These are phyloP conservation scores for Cephalopachus bancanus DNA, from an alignment of 2,797 vertebrate species.

Conservation along the genomic window DNA sequence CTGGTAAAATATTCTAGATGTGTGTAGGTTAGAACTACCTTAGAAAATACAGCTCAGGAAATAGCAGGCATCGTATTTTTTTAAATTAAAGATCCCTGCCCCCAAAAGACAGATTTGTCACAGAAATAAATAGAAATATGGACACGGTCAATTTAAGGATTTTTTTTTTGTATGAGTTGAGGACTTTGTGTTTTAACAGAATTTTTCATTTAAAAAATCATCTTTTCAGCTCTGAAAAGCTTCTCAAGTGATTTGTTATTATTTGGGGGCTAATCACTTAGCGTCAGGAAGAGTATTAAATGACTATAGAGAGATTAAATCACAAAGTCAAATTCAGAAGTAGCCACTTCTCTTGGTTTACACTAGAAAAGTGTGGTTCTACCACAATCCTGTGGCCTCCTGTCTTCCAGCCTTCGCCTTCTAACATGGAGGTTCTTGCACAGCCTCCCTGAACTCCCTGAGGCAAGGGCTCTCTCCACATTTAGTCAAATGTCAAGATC, in stretches of 20 bases:
- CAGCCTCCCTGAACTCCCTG: fast-evolving
- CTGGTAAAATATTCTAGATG: slow-evolving; percentile 43
- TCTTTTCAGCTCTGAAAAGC: slow-evolving; percentile 72
- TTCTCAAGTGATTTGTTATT: slow-evolving; percentile 46
- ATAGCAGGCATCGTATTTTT: slow-evolving; percentile 43
- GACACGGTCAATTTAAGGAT: slow-evolving; percentile 50
- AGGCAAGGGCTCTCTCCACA: not conserved
- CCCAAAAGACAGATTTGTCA: slow-evolving; percentile 53
- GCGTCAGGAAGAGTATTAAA: slow-evolving; percentile 12
- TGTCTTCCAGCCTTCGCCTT: fast-evolving
- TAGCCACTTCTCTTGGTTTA: not conserved
- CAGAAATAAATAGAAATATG: slow-evolving; percentile 57
- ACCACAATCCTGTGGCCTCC: fast-evolving
- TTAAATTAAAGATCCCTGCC: not conserved
- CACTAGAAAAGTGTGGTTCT: not conserved
- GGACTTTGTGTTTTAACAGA: slow-evolving; percentile 65
- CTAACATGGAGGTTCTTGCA: fast-evolving
- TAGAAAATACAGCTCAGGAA: slow-evolving; percentile 61
- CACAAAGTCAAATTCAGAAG: slow-evolving; percentile 48
- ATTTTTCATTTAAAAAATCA: slow-evolving; percentile 42
- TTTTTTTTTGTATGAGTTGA: slow-evolving; percentile 22
- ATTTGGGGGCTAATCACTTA: not conserved
- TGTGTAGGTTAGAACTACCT: slow-evolving; percentile 13
- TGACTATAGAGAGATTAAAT: slow-evolving; percentile 41
- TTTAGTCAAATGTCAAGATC: slow-evolving; percentile 31